Conservation (phyloP, 2,797 vertebrate genomes). For the Bradypodion pumilum region DNA sequence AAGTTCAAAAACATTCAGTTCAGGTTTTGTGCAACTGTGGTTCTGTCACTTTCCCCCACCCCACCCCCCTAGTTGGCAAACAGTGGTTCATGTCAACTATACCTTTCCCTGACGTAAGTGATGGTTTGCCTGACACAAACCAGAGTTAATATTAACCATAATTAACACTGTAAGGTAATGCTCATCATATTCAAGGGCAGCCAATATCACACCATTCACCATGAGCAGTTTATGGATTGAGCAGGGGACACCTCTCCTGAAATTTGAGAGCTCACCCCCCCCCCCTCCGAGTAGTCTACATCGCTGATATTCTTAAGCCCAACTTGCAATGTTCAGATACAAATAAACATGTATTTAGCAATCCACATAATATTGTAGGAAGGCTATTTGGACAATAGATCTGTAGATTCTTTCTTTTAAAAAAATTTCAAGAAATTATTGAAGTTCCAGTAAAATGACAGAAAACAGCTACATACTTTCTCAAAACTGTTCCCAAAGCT, state of each 20-base stretch:
- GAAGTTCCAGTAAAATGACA: background rate
- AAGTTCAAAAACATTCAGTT: background rate
- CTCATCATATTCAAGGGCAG: background rate
- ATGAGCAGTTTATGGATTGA: too few species aligned
- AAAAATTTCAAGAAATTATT: background rate
- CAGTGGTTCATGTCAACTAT: background rate
- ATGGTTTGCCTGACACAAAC: background rate
- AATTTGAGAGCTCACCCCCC: too few species aligned
- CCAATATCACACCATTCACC: background rate
- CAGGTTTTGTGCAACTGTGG: background rate
- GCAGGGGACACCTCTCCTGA: too few species aligned
- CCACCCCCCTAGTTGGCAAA: background rate
- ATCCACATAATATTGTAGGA: slow-evolving; percentile 9
- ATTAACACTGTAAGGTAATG: background rate
- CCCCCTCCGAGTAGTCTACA: too few species aligned
- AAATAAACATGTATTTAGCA: background rate
- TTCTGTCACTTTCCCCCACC: background rate
- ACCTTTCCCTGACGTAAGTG: background rate
- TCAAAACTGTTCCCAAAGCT: slow-evolving; percentile 5
- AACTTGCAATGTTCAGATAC: background rate
- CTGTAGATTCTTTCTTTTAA: background rate
- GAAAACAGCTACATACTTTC: background rate
- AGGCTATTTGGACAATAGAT: background rate
- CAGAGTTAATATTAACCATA: background rate
- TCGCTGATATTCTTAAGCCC: background rate